phyloP scores from a whole-genome alignment of 2,113 vertebrate species.

The Embiotoca jacksoni region DNA sequence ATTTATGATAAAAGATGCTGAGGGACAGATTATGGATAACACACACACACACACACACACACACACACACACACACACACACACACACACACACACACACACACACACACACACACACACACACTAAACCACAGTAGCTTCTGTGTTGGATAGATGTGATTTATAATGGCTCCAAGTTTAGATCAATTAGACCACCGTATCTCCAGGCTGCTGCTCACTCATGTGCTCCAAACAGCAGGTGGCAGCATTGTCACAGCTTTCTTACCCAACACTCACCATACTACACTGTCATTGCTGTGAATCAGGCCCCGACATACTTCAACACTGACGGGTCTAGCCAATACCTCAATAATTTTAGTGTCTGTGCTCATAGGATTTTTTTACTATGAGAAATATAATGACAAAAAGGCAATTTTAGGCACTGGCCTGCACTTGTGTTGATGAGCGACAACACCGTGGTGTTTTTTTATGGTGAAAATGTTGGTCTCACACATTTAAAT shows the following conservation, averaged over 20 bases:
- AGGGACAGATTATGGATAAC: constrained; percentile 28
- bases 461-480: constrained; percentile 39
- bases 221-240: constrained; percentile 67
- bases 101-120: neutral
- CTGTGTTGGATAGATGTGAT: constrained; percentile 56
- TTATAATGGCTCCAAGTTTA: constrained; percentile 55
- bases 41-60: too few relatives aligned
- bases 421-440: constrained; percentile 14
- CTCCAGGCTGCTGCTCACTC: constrained; percentile 7
- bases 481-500: constrained; percentile 53
- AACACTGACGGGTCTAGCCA: constrained; percentile 41
- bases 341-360: constrained; percentile 40
- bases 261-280: neutral
- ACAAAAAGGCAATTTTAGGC: constrained; percentile 39
- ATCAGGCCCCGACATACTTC: constrained; percentile 51
- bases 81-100: too few relatives aligned
- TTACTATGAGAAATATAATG: constrained; percentile 25
- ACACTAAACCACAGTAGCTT: constrained; percentile 30
- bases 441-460: constrained; percentile 1
- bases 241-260: constrained; percentile 79
- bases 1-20: constrained; percentile 65
- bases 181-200: constrained; percentile 56
- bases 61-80: too few relatives aligned
- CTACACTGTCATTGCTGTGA: constrained; percentile 35
- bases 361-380: constrained; percentile 40